Conservation (phyloP, 2,113 vertebrate species). For the Trogon surrucura region DNA sequence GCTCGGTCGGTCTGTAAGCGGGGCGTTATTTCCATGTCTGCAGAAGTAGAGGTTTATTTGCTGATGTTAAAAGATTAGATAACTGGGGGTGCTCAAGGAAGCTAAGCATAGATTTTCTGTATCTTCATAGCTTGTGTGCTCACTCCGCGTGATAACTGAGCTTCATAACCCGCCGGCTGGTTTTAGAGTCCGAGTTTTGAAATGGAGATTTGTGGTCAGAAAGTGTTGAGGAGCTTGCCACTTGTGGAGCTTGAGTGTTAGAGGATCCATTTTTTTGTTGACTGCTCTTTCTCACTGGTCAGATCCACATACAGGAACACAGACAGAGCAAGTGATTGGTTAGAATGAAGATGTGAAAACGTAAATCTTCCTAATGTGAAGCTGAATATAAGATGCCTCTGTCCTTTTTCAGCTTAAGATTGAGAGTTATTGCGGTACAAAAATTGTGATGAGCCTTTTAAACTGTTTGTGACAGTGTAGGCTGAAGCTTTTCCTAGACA, state of each 20-base stretch:
- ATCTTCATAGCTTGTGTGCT: not conserved
- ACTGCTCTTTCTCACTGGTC: not conserved
- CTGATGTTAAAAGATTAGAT: not conserved
- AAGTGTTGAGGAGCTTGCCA: not conserved
- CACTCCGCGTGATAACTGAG: not conserved
- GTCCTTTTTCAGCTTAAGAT: not conserved
- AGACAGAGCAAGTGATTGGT: not conserved
- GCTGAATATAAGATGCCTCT: not conserved
- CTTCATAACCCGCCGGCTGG: rapidly evolving
- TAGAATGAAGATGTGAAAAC: not conserved
- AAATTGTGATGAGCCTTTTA: not conserved
- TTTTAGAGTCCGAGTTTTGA: not conserved
- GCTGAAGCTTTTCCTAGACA: not conserved
- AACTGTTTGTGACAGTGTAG: not conserved
- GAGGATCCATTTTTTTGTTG: not conserved
- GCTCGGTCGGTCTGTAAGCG: not conserved
- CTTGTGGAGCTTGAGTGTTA: not conserved
- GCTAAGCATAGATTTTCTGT: not conserved
- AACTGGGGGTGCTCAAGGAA: not conserved
- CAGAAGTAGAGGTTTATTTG: not conserved
- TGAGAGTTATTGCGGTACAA: not conserved
- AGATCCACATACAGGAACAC: not conserved
- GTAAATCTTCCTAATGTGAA: not conserved
- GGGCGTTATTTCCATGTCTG: not conserved
- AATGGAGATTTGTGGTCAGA: not conserved